Percentiles rank a stretch among this genome's conserved stretches.
phyloP scores from a whole-genome alignment of 2,113 vertebrate species.

The Mystacornis crossleyi region DNA sequence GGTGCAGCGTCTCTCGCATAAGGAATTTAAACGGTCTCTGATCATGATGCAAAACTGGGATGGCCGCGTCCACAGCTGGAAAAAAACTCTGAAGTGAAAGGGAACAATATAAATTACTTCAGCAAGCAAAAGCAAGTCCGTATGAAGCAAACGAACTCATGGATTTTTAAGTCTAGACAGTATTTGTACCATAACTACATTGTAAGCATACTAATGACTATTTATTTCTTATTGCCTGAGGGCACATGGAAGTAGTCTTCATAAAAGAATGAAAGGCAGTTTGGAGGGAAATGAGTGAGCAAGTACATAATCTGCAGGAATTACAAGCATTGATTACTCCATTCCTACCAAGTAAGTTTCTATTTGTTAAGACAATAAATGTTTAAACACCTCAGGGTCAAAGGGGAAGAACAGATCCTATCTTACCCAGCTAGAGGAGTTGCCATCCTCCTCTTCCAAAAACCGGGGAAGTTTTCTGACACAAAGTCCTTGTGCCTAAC shows the following conservation, averaged over 20 bases:
- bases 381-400: neutral
- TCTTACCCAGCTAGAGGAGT: neutral
- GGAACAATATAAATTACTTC: neutral
- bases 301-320: neutral
- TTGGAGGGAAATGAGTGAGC: neutral
- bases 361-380: neutral
- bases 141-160: neutral
- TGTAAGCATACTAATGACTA: conserved; percentile 17
- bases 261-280: neutral
- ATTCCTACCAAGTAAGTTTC: neutral
- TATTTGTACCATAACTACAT: conserved; percentile 4
- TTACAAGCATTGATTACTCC: neutral
- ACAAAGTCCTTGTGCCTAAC: neutral
- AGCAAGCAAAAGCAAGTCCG: neutral
- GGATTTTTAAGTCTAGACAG: conserved; percentile 24
- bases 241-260: conserved; percentile 15
- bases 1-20: neutral
- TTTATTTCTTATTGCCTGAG: conserved; percentile 10
- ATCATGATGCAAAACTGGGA: neutral
- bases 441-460: neutral
- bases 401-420: neutral
- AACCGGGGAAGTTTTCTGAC: neutral
- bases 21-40: neutral
- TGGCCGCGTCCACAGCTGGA: neutral
- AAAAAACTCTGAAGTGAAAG: neutral